These are phyloP conservation scores for Lutraria rhynchaena DNA, from an alignment of 1,140 invertebrate genomes.

Conservation along the genomic window DNA sequence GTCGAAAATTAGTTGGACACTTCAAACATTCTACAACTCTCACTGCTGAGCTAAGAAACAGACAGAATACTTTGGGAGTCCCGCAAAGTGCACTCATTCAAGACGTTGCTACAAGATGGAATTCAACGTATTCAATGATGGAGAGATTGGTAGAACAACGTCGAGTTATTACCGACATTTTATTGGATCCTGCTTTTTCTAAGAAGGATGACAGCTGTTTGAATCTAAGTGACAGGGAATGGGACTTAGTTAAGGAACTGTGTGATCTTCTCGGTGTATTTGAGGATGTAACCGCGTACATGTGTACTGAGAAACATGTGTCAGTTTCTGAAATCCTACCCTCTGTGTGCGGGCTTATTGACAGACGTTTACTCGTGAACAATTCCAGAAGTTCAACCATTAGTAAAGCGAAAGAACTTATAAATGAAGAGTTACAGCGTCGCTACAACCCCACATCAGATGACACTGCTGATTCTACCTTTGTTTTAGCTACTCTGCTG, in stretches of 20 bases:
- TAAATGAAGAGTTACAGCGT: neutral
- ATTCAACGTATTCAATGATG: conserved; percentile 69
- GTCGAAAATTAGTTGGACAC: conserved; percentile 51
- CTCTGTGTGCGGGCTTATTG: neutral
- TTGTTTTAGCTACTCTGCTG: neutral
- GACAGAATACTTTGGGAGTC: conserved; percentile 58
- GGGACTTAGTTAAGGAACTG: conserved; percentile 23
- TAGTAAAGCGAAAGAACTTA: neutral
- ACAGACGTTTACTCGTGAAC: neutral
- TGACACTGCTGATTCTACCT: neutral
- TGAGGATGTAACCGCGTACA: conserved; percentile 25
- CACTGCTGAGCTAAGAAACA: conserved; percentile 29
- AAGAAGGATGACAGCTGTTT: conserved; percentile 27
- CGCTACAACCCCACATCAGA: neutral
- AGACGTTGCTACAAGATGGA: conserved; percentile 69
- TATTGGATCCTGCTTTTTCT: conserved; percentile 18
- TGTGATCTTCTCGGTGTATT: conserved; percentile 19
- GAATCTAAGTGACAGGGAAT: conserved; percentile 28
- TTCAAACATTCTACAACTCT: conserved; percentile 52
- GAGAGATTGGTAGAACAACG: conserved; percentile 62
- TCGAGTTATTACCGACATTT: conserved; percentile 40
- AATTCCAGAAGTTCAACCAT: neutral
- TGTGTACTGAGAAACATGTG: conserved; percentile 7
- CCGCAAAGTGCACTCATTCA: conserved; percentile 63
- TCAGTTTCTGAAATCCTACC: neutral